Evolutionary conservation across 2,797 vertebrate genomes (phyloP).

Genomic region (Semotilus atromaculatus): DNA sequence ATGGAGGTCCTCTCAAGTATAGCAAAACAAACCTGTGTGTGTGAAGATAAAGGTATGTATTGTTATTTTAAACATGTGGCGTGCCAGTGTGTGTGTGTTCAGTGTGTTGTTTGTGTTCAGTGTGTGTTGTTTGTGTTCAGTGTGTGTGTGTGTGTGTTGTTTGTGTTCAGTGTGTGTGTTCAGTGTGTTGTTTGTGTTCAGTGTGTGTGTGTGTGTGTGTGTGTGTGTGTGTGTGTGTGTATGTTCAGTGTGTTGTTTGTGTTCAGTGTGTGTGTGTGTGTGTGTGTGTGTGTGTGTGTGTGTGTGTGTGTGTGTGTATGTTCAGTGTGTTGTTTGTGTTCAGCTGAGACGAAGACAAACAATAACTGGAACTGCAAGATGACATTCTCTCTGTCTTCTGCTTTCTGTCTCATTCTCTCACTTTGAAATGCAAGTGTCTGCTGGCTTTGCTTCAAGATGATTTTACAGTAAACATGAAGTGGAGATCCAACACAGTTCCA

Average conservation of each 20-base stretch:
- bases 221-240: no score
- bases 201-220: no score
- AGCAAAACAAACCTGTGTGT: neutral
- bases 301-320: conserved; percentile 19
- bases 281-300: no score
- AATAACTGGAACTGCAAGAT: conserved; percentile 20
- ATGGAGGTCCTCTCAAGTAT: no score
- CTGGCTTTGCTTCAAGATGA: neutral
- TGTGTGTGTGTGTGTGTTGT: conserved; percentile 11
- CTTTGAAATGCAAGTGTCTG: neutral
- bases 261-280: conserved; percentile 23
- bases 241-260: conserved; percentile 19
- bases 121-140: conserved; percentile 21
- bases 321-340: conserved; percentile 14
- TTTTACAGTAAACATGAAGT: neutral
- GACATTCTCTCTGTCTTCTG: conserved; percentile 5
- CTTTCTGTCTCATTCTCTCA: neutral
- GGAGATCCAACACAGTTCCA: neutral
- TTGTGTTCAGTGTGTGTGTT: conserved; percentile 16
- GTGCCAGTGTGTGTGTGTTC: conserved; percentile 29
- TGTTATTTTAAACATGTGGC: conserved; percentile 16
- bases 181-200: conserved; percentile 6
- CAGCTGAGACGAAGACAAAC: conserved; percentile 2
- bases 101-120: neutral
- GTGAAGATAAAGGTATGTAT: neutral